Evolutionary conservation across 2,797 vertebrate genomes (phyloP).

Genomic region (Melanotaenia parkinsoni): DNA sequence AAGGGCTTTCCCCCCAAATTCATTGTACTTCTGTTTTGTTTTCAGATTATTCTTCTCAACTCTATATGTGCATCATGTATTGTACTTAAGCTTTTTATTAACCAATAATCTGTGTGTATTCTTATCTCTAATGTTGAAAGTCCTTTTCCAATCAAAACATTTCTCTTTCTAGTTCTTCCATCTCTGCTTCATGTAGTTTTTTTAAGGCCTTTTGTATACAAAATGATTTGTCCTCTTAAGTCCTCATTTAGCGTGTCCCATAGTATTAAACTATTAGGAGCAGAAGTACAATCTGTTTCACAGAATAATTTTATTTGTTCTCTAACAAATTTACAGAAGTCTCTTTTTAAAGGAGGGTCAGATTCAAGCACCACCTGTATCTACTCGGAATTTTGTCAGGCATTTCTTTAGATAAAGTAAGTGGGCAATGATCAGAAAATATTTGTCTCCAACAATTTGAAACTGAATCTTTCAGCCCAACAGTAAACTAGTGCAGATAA

Average conservation of each 20-base stretch:
- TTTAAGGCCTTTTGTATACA: constrained; percentile 7
- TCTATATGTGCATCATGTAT: not conserved
- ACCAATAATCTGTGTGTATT: not conserved
- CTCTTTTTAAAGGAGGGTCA: not conserved
- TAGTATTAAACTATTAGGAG: constrained; percentile 2
- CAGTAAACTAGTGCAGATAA: not conserved
- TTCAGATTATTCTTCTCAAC: not conserved
- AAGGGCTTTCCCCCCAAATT: not conserved
- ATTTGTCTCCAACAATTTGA: not conserved
- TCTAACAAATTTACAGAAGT: constrained; percentile 13
- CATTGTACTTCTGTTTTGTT: not conserved
- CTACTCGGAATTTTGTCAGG: not conserved
- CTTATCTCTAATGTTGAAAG: not conserved
- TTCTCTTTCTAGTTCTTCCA: not conserved
- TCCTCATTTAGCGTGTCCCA: too few relatives aligned
- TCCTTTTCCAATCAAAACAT: constrained; percentile 14
- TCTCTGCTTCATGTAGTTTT: constrained; percentile 3
- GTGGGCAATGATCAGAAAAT: too few relatives aligned
- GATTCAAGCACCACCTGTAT: not conserved
- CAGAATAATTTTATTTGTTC: constrained; percentile 8
- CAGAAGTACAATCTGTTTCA: not conserved
- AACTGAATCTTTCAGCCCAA: not conserved
- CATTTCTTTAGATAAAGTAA: not conserved
- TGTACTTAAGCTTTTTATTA: not conserved
- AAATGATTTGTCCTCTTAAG: too few relatives aligned